phyloP scores from a whole-genome alignment of 2,888 invertebrate genomes.

The Epinotia bilunana region DNA sequence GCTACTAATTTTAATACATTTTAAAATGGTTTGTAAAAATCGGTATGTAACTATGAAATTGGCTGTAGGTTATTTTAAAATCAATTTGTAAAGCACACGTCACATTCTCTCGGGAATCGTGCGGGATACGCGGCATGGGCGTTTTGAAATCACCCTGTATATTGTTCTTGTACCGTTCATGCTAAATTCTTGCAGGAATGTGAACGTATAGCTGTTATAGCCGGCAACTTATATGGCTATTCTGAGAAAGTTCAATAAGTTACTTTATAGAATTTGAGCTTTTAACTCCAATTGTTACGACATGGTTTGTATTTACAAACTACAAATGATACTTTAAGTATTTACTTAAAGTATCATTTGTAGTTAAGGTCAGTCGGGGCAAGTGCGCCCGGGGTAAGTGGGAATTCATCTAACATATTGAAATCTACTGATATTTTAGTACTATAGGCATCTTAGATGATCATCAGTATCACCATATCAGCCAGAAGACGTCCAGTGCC shows the following conservation, averaged over 20 bases:
- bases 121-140: not conserved
- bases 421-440: too few relatives aligned
- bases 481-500: too few relatives aligned
- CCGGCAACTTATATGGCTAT: conserved; percentile 1
- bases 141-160: not conserved
- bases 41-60: conserved; percentile 8
- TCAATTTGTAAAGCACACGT: not conserved
- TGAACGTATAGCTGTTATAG: not conserved
- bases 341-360: too few relatives aligned
- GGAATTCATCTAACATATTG: too few relatives aligned
- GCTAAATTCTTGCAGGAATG: not conserved
- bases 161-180: not conserved
- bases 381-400: too few relatives aligned
- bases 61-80: conserved; percentile 6
- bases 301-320: too few relatives aligned
- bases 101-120: not conserved
- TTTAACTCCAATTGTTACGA: not conserved
- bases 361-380: too few relatives aligned
- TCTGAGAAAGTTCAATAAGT: conserved; percentile 5
- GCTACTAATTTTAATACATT: conserved; percentile 40
- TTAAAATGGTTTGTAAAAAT: conserved; percentile 4
- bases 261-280: not conserved
- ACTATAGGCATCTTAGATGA: too few relatives aligned
- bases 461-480: too few relatives aligned
- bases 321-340: too few relatives aligned